phyloP scores from a whole-genome alignment of 2,888 invertebrate species.

The Deilephila porcellus region DNA sequence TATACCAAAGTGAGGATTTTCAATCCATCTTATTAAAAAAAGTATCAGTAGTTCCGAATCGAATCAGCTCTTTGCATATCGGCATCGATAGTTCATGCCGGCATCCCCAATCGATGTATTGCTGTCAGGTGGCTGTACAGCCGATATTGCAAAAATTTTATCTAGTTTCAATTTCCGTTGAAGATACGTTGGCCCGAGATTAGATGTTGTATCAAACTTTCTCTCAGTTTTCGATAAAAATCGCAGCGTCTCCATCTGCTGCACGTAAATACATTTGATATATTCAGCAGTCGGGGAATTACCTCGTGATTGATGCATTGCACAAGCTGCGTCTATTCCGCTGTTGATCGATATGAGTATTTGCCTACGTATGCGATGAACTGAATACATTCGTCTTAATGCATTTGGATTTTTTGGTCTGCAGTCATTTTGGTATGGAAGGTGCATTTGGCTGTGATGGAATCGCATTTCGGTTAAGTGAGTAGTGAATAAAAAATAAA shows the following conservation, averaged over 20 bases:
- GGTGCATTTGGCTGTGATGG: neutral
- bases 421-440: neutral
- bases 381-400: neutral
- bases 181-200: slow-evolving; percentile 32
- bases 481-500: no score
- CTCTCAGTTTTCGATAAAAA: slow-evolving; percentile 32
- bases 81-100: neutral
- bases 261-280: slow-evolving; percentile 18
- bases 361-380: neutral
- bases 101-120: slow-evolving; percentile 21
- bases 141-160: slow-evolving; percentile 47
- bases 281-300: slow-evolving; percentile 15
- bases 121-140: slow-evolving; percentile 36
- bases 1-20: neutral
- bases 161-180: slow-evolving; percentile 51
- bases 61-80: neutral
- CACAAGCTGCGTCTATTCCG: neutral
- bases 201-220: slow-evolving; percentile 33
- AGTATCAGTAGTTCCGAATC: neutral
- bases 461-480: no score
- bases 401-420: neutral
- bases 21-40: no score
- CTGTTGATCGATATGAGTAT: slow-evolving; percentile 13
- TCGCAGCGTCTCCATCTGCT: slow-evolving; percentile 26
- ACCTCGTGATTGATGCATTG: slow-evolving; percentile 17